phyloP scores from a whole-genome alignment of 2,113 vertebrate genomes.

The Cebus imitator region DNA sequence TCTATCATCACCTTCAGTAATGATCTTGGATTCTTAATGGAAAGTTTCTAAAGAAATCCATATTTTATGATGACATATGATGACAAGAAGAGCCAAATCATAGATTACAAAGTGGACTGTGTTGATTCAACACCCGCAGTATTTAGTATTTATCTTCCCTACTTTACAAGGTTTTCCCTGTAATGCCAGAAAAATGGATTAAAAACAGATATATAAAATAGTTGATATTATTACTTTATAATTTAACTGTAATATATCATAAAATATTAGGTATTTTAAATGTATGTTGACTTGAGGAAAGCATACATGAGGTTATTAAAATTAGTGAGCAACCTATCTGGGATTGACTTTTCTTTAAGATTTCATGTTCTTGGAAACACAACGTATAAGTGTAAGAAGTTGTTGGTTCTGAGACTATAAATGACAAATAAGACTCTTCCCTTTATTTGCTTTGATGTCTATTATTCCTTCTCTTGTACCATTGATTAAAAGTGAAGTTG shows the following conservation, averaged over 20 bases:
- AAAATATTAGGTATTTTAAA: background rate
- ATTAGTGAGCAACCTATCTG: background rate
- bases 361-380: background rate
- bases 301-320: background rate
- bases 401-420: background rate
- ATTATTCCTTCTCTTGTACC: background rate
- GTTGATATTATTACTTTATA: background rate
- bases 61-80: constrained; percentile 38
- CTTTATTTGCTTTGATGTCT: background rate
- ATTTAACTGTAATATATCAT: background rate
- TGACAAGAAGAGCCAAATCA: background rate
- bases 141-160: constrained; percentile 24
- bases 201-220: background rate
- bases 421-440: background rate
- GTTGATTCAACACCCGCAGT: background rate
- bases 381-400: background rate
- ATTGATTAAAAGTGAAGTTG: background rate
- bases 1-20: background rate
- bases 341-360: background rate
- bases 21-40: background rate
- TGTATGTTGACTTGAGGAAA: background rate
- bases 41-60: background rate
- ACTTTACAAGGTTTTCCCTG: background rate
- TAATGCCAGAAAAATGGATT: background rate
- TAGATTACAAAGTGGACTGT: background rate